phyloP scores from a whole-genome alignment of 2,797 vertebrate species.

The Tauraco hartlaubi region DNA sequence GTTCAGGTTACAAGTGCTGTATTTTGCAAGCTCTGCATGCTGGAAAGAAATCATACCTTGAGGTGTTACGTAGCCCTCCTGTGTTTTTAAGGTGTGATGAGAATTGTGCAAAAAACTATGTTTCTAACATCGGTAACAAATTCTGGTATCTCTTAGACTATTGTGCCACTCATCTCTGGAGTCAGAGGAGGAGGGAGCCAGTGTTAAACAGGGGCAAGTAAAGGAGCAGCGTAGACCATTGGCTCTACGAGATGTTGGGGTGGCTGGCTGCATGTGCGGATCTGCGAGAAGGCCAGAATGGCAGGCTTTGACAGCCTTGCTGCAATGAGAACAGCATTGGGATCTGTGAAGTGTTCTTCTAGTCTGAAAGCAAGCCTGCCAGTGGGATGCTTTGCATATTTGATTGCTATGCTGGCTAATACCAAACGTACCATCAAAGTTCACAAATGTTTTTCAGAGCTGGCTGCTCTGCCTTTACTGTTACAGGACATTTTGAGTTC shows the following conservation, averaged over 20 bases:
- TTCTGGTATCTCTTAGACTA: background rate
- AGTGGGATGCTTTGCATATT: constrained; percentile 39
- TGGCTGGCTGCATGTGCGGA: background rate
- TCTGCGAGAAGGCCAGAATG: background rate
- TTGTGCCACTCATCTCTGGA: background rate
- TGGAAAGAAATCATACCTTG: background rate
- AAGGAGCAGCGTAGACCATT: background rate
- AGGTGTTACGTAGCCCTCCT: background rate
- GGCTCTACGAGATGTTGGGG: background rate
- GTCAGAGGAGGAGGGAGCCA: background rate
- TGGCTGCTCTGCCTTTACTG: background rate
- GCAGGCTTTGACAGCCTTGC: background rate
- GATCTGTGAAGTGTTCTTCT: background rate
- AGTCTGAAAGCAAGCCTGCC: background rate
- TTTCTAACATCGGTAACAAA: background rate
- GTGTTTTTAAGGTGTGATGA: background rate
- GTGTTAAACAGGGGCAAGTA: background rate
- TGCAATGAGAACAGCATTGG: background rate
- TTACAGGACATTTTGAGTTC: background rate
- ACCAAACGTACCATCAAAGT: background rate
- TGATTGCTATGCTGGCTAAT: constrained; percentile 51
- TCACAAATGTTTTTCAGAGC: background rate
- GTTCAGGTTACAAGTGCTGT: background rate
- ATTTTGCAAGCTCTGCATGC: background rate
- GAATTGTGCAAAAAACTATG: background rate